Evolutionary conservation across 2,797 vertebrate species (phyloP).

Genomic region (Adelosebastes latens): DNA sequence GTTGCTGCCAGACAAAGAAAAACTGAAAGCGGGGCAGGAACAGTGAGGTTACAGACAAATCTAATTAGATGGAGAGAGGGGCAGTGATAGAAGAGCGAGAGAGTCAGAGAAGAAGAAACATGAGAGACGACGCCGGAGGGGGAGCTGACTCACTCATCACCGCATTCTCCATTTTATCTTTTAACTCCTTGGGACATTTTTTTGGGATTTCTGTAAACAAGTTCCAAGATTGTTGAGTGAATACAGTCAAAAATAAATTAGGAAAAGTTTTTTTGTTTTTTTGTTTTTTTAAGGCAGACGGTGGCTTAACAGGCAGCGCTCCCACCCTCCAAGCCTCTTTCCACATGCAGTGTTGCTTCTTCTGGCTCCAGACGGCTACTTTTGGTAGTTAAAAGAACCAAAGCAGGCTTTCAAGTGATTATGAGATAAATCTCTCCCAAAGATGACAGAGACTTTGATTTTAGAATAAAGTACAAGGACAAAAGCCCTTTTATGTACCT

Average conservation of each 20-base stretch:
- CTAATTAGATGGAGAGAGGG: constrained; percentile 69
- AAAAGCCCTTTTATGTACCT: constrained; percentile 42
- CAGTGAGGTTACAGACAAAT: constrained; percentile 71
- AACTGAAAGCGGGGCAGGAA: constrained; percentile 58
- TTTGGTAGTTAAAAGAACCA: constrained; percentile 45
- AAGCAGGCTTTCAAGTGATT: constrained; percentile 53
- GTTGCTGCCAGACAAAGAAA: constrained; percentile 63
- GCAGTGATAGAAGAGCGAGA: constrained; percentile 42
- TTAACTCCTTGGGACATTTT: constrained; percentile 54
- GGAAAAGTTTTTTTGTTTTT: neutral
- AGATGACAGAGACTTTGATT: constrained; percentile 48
- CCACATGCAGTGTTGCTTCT: constrained; percentile 20
- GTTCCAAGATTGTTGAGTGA: constrained; percentile 44
- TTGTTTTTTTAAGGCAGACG: constrained; percentile 36
- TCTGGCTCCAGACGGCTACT: constrained; percentile 48
- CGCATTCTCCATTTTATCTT: constrained; percentile 30
- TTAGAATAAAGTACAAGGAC: constrained; percentile 50
- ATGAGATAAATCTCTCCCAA: constrained; percentile 26
- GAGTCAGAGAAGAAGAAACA: constrained; percentile 18
- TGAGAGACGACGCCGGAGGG: constrained; percentile 26
- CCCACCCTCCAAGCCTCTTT: constrained; percentile 16
- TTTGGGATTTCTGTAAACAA: constrained; percentile 26
- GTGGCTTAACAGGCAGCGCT: constrained; percentile 32
- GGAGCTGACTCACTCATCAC: constrained; percentile 53
- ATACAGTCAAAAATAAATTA: constrained; percentile 24